Evolutionary conservation across 1,140 invertebrate genomes (phyloP).

Genomic region (Coenobita brevimanus): DNA sequence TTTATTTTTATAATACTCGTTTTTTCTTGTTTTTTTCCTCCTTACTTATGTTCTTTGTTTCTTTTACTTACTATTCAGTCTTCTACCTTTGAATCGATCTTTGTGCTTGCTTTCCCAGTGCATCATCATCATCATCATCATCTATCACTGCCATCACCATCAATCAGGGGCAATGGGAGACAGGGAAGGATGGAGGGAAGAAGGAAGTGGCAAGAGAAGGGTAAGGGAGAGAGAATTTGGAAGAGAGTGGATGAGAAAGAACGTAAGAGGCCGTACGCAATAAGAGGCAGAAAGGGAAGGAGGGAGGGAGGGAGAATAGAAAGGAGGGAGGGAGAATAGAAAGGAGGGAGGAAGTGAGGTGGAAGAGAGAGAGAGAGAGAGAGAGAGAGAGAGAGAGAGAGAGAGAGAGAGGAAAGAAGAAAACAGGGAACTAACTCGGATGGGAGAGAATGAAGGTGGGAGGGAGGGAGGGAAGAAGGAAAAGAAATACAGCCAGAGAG

Average conservation of each 20-base stretch:
- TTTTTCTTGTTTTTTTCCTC: too few relatives aligned
- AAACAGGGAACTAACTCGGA: too few relatives aligned
- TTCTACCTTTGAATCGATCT: too few relatives aligned
- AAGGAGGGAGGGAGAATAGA: background rate
- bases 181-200: background rate
- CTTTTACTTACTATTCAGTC: too few relatives aligned
- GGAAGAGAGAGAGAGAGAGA: constrained; percentile 18
- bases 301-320: background rate
- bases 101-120: too few relatives aligned
- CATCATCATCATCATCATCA: too few relatives aligned
- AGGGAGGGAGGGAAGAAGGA: background rate
- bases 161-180: background rate
- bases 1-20: too few relatives aligned
- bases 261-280: background rate
- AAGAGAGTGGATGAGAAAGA: background rate
- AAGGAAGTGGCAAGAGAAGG: background rate
- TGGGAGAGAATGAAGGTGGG: background rate
- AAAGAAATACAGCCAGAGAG: background rate
- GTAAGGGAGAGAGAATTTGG: background rate
- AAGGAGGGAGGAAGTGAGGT: background rate
- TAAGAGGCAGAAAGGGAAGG: background rate
- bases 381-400: background rate
- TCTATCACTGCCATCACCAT: too few relatives aligned
- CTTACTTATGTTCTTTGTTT: too few relatives aligned
- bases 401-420: background rate